Conservation (phyloP, 2,888 invertebrate species). For the Perdita meconis region DNA sequence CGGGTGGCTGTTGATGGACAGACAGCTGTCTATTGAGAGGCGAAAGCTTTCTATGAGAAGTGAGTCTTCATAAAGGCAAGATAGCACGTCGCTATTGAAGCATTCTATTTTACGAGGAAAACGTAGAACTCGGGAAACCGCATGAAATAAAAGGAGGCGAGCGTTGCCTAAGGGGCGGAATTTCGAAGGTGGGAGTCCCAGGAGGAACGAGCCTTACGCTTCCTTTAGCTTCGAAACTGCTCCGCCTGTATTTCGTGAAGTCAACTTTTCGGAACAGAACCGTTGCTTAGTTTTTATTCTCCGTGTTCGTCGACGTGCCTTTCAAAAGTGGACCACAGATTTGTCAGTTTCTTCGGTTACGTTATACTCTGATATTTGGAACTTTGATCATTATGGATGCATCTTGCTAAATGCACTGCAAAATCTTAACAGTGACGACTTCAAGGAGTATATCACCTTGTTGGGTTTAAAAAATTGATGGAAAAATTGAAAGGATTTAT, state of each 20-base stretch:
- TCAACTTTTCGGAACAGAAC: neutral
- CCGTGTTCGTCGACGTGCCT: conserved; percentile 11
- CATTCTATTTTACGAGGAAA: conserved; percentile 34
- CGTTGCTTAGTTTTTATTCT: conserved; percentile 23
- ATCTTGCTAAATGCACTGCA: too few species aligned
- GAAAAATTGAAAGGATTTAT: too few species aligned
- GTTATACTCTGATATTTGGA: too few species aligned
- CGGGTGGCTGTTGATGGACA: conserved; percentile 65
- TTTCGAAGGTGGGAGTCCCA: conserved; percentile 36
- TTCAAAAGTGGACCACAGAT: neutral
- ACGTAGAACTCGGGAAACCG: conserved; percentile 35
- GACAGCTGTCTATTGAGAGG: conserved; percentile 68
- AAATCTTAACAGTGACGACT: too few species aligned
- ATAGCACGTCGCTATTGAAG: conserved; percentile 52
- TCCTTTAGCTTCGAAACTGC: conserved; percentile 15
- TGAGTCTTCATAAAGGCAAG: conserved; percentile 55
- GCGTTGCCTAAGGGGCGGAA: conserved; percentile 51
- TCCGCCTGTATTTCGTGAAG: conserved; percentile 18
- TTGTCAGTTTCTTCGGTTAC: too few species aligned
- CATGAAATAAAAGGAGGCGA: conserved; percentile 42
- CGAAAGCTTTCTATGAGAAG: conserved; percentile 40
- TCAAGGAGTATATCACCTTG: too few species aligned
- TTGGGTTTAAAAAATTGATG: too few species aligned
- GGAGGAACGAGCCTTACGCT: conserved; percentile 32
- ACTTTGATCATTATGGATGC: too few species aligned